Evolutionary conservation across 2,888 invertebrate genomes (phyloP), one percentile per base, ranked within the genome.

Genomic region (Aleiodes testaceus): DNA sequence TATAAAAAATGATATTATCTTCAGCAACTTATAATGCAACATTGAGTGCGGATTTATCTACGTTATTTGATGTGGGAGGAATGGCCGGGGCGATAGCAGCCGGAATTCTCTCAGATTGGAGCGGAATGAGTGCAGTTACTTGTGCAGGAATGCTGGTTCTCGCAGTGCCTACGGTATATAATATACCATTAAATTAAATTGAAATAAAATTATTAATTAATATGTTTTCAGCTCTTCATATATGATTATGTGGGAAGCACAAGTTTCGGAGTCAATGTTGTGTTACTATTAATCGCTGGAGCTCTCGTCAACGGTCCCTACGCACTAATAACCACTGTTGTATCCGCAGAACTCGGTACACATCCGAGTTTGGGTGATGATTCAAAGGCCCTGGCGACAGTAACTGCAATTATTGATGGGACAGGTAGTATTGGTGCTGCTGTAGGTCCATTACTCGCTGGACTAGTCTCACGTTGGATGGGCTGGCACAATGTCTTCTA

Each of bases 331-430:
- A 98, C 98, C 2, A 98, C 98, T 0, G 97, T 97, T 0, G 98
- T 98, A 45, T 96, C 97, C 68, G 96, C 98, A 0, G 98, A 98
- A 85, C 89, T 98, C 5, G 97, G 98, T 14, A 95, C 96, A 0
- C 97, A 97, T 89, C 91, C 92, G 76, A 93, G 93, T 73, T 89
- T 98, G 68, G 92, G 93, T 66, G 95, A 95, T 1, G 96, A 95
- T 88, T 89, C 96, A 0, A 94, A 93, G 84, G 98, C 98, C 4
- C 87, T 98, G 72, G 97, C 98, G 6, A 98, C 98, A 0, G 98
- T 98, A n/a, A 97, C 98, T 0, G 97, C 98, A 20, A 97, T 98
- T 79, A 98, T 98, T 55, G 98, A 98, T 88, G 98, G 98, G 55
- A 98, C 98, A 0, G 98, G 98, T 6, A 96, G 95, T 73, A 91